Percentiles rank a stretch among this genome's conserved stretches.
phyloP scores from a whole-genome alignment of 2,113 vertebrate species.

The Oreamnos americanus region DNA sequence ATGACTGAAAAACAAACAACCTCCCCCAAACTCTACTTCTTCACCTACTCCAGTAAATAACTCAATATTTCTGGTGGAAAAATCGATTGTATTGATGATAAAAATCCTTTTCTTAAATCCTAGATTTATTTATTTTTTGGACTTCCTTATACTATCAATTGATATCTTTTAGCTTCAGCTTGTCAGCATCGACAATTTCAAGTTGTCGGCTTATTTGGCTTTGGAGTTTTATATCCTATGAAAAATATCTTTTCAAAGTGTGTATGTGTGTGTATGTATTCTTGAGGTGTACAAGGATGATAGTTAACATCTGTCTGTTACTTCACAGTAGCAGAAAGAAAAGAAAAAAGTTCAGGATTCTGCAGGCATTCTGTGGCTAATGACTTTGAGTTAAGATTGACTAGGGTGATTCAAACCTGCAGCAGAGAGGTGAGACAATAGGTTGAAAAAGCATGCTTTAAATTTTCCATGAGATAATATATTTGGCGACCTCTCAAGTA shows the following conservation, averaged over 20 bases:
- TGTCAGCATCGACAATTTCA: neutral
- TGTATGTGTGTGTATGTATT: neutral
- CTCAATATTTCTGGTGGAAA: neutral
- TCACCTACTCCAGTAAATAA: neutral
- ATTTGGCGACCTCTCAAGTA: slow-evolving; percentile 63
- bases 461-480: slow-evolving; percentile 55
- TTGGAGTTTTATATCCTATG: neutral
- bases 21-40: neutral
- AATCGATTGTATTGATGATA: neutral
- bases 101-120: neutral
- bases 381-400: neutral
- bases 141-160: neutral
- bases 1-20: neutral
- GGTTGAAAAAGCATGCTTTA: slow-evolving; percentile 6
- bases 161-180: neutral
- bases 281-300: neutral
- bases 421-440: neutral
- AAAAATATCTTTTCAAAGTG: neutral
- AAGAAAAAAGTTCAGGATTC: neutral
- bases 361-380: neutral
- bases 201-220: neutral
- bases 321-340: neutral
- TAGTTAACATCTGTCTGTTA: neutral
- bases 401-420: slow-evolving; percentile 14
- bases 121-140: neutral